A percentile compares a stretch with the other conserved stretches of the same genome.
These are phyloP conservation scores for Anguilla japonica DNA, from an alignment of 2,113 vertebrate species.

Conservation along the genomic window DNA sequence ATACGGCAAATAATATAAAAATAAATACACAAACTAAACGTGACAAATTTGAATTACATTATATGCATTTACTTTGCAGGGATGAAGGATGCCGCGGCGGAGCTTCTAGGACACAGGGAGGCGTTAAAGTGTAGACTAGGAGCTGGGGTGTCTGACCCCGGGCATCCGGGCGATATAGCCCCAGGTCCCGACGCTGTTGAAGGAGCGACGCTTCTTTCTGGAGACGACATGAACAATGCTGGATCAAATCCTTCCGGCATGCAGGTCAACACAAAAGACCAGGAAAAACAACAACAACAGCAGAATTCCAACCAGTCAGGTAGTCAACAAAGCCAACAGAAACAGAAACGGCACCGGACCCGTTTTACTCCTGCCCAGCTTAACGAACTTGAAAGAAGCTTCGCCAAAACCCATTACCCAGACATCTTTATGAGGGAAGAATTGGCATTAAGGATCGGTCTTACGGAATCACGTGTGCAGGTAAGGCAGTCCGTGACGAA, in stretches of 20 bases:
- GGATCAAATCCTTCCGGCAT: constrained; percentile 87
- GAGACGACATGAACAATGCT: constrained; percentile 88
- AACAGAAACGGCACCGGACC: constrained; percentile 97
- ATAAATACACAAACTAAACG: background rate
- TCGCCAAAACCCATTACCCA: constrained; percentile 98
- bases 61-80: constrained; percentile 70
- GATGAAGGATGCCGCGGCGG: constrained; percentile 94
- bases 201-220: constrained; percentile 90
- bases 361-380: constrained; percentile 98
- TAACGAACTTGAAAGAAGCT: constrained; percentile 97
- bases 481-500: constrained; percentile 60
- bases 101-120: constrained; percentile 94
- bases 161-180: constrained; percentile 91
- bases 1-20: background rate
- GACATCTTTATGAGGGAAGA: constrained; percentile 99
- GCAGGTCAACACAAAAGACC: constrained; percentile 87
- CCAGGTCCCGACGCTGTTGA: constrained; percentile 88
- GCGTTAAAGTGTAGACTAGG: constrained; percentile 93
- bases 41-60: background rate
- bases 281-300: constrained; percentile 87
- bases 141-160: constrained; percentile 82
- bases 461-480: constrained; percentile 97
- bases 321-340: constrained; percentile 84
- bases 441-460: constrained; percentile 91
- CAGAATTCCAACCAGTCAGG: constrained; percentile 69